These are phyloP conservation scores for Agrilus planipennis DNA, from an alignment of 1,140 invertebrate species.

Conservation along the genomic window DNA sequence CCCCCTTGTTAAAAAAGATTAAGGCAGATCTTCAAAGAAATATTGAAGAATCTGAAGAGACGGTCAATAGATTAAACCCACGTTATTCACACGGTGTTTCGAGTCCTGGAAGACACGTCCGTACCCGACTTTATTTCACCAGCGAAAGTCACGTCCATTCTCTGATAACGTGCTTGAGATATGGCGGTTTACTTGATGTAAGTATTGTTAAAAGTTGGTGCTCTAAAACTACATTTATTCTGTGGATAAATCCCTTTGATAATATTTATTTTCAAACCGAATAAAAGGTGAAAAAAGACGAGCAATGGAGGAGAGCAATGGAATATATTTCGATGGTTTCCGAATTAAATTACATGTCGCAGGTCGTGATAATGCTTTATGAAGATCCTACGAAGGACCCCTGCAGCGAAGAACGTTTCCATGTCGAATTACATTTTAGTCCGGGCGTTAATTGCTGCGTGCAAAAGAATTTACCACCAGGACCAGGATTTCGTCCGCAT, in stretches of 20 bases:
- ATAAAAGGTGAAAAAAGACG: conserved; percentile 66
- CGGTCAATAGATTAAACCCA: conserved; percentile 90
- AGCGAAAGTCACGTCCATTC: conserved; percentile 99
- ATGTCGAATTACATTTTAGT: conserved; percentile 96
- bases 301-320: conserved; percentile 97
- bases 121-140: conserved; percentile 96
- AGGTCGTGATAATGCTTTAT: conserved; percentile 98
- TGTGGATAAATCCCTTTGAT: not conserved
- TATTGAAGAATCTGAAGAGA: conserved; percentile 82
- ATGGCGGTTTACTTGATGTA: conserved; percentile 84
- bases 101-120: conserved; percentile 92
- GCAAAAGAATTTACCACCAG: conserved; percentile 84
- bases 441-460: conserved; percentile 94
- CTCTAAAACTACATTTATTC: no score
- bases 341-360: conserved; percentile 98
- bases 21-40: conserved; percentile 89
- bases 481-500: conserved; percentile 86
- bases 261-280: not conserved
- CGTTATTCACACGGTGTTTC: conserved; percentile 96
- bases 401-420: conserved; percentile 80
- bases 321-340: conserved; percentile 95
- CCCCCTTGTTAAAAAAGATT: conserved; percentile 92
- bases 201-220: conserved; percentile 31
- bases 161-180: conserved; percentile 87
- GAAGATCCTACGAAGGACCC: conserved; percentile 96